These are phyloP conservation scores for Sepiola atlantica DNA, from an alignment of 2,888 invertebrate species.

Conservation along the genomic window DNA sequence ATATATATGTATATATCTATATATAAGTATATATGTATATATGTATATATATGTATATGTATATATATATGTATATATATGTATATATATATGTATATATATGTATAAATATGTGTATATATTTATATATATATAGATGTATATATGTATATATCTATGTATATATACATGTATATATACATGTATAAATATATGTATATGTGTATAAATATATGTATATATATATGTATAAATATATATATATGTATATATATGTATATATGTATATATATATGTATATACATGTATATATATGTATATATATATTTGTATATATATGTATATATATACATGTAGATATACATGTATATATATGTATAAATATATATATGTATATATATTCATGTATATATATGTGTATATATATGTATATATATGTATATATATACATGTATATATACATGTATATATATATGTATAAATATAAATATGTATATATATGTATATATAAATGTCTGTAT, in stretches of 20 bases:
- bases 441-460: too few relatives aligned
- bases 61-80: conserved; percentile 17
- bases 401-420: too few relatives aligned
- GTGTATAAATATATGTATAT: neutral
- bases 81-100: neutral
- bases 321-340: neutral
- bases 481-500: too few relatives aligned
- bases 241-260: conserved; percentile 1
- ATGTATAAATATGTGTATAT: neutral
- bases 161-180: conserved; percentile 12
- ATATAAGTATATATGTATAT: neutral
- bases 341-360: too few relatives aligned
- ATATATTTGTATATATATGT: neutral
- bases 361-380: too few relatives aligned
- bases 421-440: too few relatives aligned
- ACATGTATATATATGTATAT: neutral
- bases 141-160: neutral
- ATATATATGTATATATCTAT: neutral
- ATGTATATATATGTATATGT: neutral
- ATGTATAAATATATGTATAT: neutral
- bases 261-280: conserved; percentile 33
- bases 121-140: neutral
- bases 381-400: too few relatives aligned
- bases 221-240: neutral
- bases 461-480: too few relatives aligned